A percentile compares a stretch with the other conserved stretches of the same genome.
Conservation (phyloP, 2,888 invertebrate species). For the Tanypteryx hageni region DNA sequence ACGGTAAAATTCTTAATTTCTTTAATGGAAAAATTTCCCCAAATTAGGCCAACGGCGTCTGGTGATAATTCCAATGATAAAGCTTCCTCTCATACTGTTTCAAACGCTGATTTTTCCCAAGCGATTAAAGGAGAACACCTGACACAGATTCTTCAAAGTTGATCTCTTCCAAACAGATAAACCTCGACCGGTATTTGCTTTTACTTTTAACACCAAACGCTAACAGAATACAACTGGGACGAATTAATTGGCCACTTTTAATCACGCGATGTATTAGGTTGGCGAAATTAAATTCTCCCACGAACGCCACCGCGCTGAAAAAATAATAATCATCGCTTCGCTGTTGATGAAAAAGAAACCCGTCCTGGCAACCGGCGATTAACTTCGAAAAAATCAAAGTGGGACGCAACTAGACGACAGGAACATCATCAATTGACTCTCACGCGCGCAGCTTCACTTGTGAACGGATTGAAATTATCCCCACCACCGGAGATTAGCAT, state of each 20-base stretch:
- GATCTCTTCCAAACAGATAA: background rate
- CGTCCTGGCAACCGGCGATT: background rate
- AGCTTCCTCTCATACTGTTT: background rate
- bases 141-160: constrained; percentile 10
- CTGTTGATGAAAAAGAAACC: background rate
- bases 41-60: too few species aligned
- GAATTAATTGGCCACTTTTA: background rate
- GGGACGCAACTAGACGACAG: background rate
- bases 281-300: background rate
- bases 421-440: background rate
- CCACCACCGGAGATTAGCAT: constrained; percentile 29
- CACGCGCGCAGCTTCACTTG: background rate
- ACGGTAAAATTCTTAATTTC: too few species aligned
- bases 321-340: background rate
- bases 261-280: background rate
- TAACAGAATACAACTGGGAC: background rate
- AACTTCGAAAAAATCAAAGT: background rate
- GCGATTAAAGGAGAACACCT: constrained; percentile 9
- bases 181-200: background rate
- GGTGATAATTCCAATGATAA: background rate
- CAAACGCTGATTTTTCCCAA: background rate
- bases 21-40: too few species aligned
- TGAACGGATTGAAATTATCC: constrained; percentile 5
- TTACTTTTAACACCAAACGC: background rate
- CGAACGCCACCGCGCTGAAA: background rate